Evolutionary conservation across 2,113 vertebrate genomes (phyloP).

Genomic region (Raphicerus campestris): DNA sequence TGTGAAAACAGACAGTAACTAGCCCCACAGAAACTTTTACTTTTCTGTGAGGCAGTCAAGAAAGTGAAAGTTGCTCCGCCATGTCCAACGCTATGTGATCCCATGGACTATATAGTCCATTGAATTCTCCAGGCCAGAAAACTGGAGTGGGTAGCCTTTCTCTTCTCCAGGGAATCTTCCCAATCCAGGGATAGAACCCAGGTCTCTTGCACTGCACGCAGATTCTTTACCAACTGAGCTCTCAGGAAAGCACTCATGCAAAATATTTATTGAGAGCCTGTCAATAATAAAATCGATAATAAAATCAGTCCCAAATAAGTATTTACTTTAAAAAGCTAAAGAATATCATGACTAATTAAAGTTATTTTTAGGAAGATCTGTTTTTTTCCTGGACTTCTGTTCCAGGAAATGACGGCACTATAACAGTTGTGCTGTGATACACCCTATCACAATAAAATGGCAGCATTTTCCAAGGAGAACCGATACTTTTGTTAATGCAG

Average conservation of each 20-base stretch:
- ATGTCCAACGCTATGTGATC: accelerated
- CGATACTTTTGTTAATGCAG: neutral
- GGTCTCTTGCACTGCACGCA: neutral
- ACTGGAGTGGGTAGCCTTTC: neutral
- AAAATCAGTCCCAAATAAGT: neutral
- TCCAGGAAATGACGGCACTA: neutral
- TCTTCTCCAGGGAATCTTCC: neutral
- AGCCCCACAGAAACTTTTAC: neutral
- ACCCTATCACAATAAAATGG: neutral
- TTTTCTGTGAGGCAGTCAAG: neutral
- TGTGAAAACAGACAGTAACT: neutral
- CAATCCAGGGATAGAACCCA: neutral
- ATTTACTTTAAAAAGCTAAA: conserved; percentile 1
- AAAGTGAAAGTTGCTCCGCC: accelerated
- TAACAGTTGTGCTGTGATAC: neutral
- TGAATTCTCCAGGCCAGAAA: neutral
- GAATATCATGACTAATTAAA: neutral
- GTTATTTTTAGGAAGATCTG: neutral
- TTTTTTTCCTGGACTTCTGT: neutral
- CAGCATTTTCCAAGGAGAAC: neutral
- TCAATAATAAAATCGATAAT: neutral
- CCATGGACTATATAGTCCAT: neutral
- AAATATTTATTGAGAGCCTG: neutral
- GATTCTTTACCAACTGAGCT: neutral
- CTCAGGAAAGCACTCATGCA: neutral